phyloP scores from a whole-genome alignment of 2,113 vertebrate species.

The Pica pica region DNA sequence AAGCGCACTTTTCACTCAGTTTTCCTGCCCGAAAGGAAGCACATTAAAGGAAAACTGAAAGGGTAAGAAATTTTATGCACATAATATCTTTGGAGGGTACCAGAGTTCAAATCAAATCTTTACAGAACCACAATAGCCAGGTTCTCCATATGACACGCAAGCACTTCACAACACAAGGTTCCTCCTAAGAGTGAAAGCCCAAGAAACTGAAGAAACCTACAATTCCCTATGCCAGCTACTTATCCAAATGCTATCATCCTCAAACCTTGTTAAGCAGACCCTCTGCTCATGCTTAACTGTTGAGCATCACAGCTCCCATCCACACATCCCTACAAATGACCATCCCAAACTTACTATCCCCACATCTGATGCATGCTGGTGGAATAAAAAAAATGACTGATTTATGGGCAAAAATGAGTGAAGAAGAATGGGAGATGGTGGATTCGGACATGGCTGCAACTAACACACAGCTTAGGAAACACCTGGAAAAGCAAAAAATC shows the following conservation, averaged over 20 bases:
- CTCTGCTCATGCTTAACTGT: background rate
- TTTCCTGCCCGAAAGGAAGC: background rate
- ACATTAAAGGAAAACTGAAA: background rate
- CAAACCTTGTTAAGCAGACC: background rate
- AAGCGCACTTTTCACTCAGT: background rate
- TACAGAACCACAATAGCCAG: background rate
- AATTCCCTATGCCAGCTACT: background rate
- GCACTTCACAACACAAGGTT: background rate
- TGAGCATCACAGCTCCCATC: background rate
- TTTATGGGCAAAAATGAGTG: background rate
- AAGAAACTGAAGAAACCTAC: background rate
- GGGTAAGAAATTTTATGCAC: background rate
- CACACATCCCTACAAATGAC: background rate
- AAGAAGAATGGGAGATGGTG: background rate
- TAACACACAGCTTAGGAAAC: background rate
- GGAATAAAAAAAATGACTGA: background rate
- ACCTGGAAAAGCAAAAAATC: background rate
- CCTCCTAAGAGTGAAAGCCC: background rate
- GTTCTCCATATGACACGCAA: background rate
- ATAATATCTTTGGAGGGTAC: background rate
- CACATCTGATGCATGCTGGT: fast-evolving
- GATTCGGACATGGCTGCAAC: background rate
- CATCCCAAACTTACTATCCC: fast-evolving
- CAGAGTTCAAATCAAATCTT: background rate
- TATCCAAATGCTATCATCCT: background rate